A percentile compares a stretch with the other conserved stretches of the same genome.
These are phyloP conservation scores for Sthenelais limicola DNA, from an alignment of 2,888 invertebrate species.

Conservation along the genomic window DNA sequence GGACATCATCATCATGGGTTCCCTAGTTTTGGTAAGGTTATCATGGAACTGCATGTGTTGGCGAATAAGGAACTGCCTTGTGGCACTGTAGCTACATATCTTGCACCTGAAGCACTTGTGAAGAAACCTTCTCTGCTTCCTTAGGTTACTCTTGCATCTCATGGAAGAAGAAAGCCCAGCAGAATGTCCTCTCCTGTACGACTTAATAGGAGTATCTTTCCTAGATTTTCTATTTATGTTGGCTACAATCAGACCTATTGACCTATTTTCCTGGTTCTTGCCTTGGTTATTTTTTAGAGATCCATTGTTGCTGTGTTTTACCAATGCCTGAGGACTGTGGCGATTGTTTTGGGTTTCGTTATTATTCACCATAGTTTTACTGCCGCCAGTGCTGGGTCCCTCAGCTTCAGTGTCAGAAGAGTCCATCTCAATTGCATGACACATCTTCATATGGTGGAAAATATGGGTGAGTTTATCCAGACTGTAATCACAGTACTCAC, in stretches of 20 bases:
- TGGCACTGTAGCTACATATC: conserved; percentile 60
- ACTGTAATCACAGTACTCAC: conserved; percentile 67
- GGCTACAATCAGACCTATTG: too few relatives aligned
- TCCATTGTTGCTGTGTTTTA: too few relatives aligned
- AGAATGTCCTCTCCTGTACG: too few relatives aligned
- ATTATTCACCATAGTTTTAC: not conserved
- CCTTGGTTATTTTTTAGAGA: too few relatives aligned
- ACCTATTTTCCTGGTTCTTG: too few relatives aligned
- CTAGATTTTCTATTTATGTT: too few relatives aligned
- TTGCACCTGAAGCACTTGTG: conserved; percentile 58
- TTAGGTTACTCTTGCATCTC: conserved; percentile 57
- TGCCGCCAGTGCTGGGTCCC: conserved; percentile 40
- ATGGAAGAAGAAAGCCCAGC: conserved; percentile 54
- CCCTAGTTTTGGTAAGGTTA: conserved; percentile 33
- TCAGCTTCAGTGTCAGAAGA: conserved; percentile 27
- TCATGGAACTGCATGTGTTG: conserved; percentile 61
- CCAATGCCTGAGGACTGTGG: too few relatives aligned
- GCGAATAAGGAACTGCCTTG: conserved; percentile 54
- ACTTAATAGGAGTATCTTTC: too few relatives aligned
- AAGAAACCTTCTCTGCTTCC: conserved; percentile 62
- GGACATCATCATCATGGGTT: not conserved
- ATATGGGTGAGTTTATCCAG: conserved; percentile 63
- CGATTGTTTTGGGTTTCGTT: not conserved
- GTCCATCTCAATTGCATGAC: conserved; percentile 19
- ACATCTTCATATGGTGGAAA: conserved; percentile 64